Evolutionary conservation across 2,113 vertebrate species (phyloP).

Genomic region (Myiopsitta monachus): DNA sequence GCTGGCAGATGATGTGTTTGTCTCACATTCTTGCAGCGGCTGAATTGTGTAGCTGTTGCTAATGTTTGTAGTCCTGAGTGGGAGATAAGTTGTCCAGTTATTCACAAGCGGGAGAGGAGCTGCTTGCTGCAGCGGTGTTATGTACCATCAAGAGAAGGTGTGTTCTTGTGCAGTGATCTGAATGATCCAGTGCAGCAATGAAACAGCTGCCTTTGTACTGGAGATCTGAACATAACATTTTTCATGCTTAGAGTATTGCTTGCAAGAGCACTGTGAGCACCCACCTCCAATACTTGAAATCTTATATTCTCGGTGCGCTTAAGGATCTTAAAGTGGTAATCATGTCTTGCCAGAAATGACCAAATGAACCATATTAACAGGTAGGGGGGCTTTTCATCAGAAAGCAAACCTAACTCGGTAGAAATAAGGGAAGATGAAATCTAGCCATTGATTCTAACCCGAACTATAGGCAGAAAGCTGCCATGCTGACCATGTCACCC

Average conservation of each 20-base stretch:
- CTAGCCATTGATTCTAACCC: background rate
- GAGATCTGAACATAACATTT: background rate
- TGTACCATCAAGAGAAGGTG: background rate
- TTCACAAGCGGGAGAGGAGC: background rate
- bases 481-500: background rate
- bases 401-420: background rate
- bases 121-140: fast-evolving
- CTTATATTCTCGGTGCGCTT: background rate
- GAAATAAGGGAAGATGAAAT: background rate
- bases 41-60: background rate
- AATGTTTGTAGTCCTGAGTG: background rate
- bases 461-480: background rate
- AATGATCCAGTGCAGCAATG: background rate
- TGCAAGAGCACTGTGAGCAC: background rate
- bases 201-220: background rate
- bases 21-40: background rate
- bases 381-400: background rate
- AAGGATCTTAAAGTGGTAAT: background rate
- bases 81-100: background rate
- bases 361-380: background rate
- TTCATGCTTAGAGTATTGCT: background rate
- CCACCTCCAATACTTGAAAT: background rate
- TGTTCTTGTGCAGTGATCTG: background rate
- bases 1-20: background rate
- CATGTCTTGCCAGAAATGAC: background rate